phyloP scores from a whole-genome alignment of 1,140 invertebrate species.

The Papilio aristodemus region DNA sequence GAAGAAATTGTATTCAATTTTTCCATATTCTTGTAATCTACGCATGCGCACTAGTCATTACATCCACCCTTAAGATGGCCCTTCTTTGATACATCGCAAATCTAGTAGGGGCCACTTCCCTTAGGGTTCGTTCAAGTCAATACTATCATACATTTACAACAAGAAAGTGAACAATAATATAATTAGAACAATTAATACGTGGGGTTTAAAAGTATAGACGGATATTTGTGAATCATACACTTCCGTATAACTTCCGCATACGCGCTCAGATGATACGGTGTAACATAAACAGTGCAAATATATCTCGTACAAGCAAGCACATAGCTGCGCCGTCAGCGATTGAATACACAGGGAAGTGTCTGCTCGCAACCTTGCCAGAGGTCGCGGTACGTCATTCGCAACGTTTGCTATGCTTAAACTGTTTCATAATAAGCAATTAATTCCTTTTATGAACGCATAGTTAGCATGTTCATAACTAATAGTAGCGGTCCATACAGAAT shows the following conservation, averaged over 20 bases:
- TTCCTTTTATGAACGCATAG: slow-evolving; percentile 31
- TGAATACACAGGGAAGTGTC: slow-evolving; percentile 75
- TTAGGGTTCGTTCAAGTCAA: not conserved
- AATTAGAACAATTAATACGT: not conserved
- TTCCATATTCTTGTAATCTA: slow-evolving; percentile 5
- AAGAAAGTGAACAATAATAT: slow-evolving; percentile 5
- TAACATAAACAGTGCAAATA: slow-evolving; percentile 36
- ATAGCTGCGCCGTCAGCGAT: slow-evolving; percentile 58
- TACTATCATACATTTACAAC: not conserved
- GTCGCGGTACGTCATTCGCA: slow-evolving; percentile 70
- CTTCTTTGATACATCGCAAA: slow-evolving; percentile 8
- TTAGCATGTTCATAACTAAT: not conserved
- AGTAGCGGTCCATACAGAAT: not conserved
- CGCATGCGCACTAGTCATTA: slow-evolving; percentile 2
- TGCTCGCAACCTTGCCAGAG: slow-evolving; percentile 71
- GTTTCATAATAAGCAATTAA: slow-evolving; percentile 63
- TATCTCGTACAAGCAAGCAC: slow-evolving; percentile 48
- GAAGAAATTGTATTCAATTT: not conserved
- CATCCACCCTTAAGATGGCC: slow-evolving; percentile 12
- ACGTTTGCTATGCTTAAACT: slow-evolving; percentile 66
- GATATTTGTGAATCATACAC: slow-evolving; percentile 5
- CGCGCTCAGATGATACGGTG: not conserved
- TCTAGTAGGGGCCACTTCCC: not conserved
- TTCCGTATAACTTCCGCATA: slow-evolving; percentile 26
- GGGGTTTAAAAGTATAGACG: not conserved